Conservation (phyloP, 2,888 invertebrate species). For the Phengaris arion region DNA sequence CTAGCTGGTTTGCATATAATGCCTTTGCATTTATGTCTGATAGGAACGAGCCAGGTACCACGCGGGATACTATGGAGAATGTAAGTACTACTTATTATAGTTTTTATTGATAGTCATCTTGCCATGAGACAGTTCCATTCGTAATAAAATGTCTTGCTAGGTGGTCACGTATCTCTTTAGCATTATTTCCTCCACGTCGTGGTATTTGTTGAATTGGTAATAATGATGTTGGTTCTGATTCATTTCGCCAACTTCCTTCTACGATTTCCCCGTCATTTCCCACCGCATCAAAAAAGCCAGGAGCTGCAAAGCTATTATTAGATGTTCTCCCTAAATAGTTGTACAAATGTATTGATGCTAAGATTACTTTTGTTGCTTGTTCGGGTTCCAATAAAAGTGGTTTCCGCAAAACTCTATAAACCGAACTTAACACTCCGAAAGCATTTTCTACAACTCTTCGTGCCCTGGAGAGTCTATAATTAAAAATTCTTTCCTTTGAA, state of each 20-base stretch:
- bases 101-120: constrained; percentile 34
- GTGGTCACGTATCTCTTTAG: constrained; percentile 34
- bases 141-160: constrained; percentile 36
- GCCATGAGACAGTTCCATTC: constrained; percentile 34
- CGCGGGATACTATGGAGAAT: constrained; percentile 32
- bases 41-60: constrained; percentile 41
- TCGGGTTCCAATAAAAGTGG: constrained; percentile 34
- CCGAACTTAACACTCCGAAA: constrained; percentile 39
- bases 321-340: constrained; percentile 36
- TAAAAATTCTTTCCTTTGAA: constrained; percentile 43
- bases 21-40: constrained; percentile 42
- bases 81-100: constrained; percentile 30
- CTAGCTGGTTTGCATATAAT: constrained; percentile 37
- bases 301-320: constrained; percentile 31
- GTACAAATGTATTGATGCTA: constrained; percentile 32
- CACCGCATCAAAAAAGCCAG: constrained; percentile 33
- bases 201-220: constrained; percentile 34
- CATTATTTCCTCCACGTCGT: constrained; percentile 33
- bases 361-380: constrained; percentile 32
- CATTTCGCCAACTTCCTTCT: constrained; percentile 34
- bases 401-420: constrained; percentile 35
- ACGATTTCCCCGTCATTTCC: constrained; percentile 33
- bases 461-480: constrained; percentile 43
- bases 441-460: constrained; percentile 44
- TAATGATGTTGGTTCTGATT: constrained; percentile 34